Conservation (phyloP, 2,888 invertebrate genomes). For the Rhodophaea formosa region DNA sequence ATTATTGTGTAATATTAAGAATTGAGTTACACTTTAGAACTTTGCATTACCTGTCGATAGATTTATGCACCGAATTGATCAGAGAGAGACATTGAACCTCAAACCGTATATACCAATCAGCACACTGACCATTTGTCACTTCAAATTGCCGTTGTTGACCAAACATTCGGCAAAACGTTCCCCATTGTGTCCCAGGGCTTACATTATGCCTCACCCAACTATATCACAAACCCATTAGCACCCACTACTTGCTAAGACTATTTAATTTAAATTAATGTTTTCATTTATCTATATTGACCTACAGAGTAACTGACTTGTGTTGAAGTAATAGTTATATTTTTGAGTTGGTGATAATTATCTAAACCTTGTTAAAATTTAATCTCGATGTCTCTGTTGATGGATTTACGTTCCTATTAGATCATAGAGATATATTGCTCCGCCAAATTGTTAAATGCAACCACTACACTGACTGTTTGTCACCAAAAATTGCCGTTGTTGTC, state of each 20-base stretch:
- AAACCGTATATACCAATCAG: neutral
- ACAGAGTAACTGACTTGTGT: too few species aligned
- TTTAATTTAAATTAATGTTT: neutral
- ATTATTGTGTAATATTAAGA: neutral
- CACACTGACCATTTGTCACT: constrained; percentile 2
- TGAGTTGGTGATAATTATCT: too few species aligned
- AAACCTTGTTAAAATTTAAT: too few species aligned
- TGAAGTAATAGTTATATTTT: too few species aligned
- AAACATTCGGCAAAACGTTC: neutral
- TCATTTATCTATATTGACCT: too few species aligned
- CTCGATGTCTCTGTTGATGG: too few species aligned
- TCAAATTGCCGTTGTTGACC: neutral
- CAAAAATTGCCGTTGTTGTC: neutral
- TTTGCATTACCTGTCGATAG: too few species aligned
- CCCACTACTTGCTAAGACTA: neutral
- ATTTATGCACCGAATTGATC: neutral
- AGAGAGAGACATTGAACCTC: neutral
- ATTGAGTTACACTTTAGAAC: too few species aligned
- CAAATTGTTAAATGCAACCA: too few species aligned
- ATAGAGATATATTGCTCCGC: too few species aligned
- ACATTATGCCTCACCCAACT: neutral
- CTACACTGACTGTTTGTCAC: neutral
- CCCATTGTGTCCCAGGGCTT: neutral
- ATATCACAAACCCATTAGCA: neutral
- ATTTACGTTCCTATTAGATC: too few species aligned